Evolutionary conservation across 2,888 invertebrate species (phyloP), one percentile per base, ranked within the genome.

Genomic region (Tipula unca): DNA sequence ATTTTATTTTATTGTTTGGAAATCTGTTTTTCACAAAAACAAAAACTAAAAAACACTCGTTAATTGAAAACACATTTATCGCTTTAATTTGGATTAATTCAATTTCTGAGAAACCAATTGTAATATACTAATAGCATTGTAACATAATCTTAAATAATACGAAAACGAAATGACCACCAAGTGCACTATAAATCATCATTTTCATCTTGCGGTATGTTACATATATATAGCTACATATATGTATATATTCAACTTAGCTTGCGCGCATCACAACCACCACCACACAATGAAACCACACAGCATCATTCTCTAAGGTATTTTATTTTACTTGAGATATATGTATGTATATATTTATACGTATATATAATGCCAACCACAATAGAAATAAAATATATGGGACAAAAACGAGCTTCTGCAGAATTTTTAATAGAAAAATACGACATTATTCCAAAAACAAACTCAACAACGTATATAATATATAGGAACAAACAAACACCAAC

Each of bases 41-140:
- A 10, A 69, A 69, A 69, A 25, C 10, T 17, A 2, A 39, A 4
- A 35, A 35, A 35, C 1, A 25, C 69, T 20, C 25, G 69, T 25
- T 69, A 69, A 69, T 69, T 69, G 69, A 69, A 69, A 69, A 69
- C 69, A 69, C 69, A 69, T 69, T 69, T 25, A 69, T 69, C 69
- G 69, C 25, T 69, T 10, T 69, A 69, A 69, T 25, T 25, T 25
- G 69, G 10, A 25, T 25, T 69, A 69, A 69, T 69, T 69, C 69
- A 69, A 69, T 69, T 69, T 69, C 10, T 17, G 4, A 13, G 8
- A 0, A 17, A 17, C 1, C 4, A 48, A 48, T 69, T 69, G 10
- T 69, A 69, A 69, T 69, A 25, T 69, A 69, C 69, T 25, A 20
- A 69, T n/a, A 69, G 69, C 69, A 3, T 69, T 69, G 13, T 25